Base-by-base conservation (phyloP, 2,113 vertebrate genomes). In the Eudorcas thomsonii region DNA sequence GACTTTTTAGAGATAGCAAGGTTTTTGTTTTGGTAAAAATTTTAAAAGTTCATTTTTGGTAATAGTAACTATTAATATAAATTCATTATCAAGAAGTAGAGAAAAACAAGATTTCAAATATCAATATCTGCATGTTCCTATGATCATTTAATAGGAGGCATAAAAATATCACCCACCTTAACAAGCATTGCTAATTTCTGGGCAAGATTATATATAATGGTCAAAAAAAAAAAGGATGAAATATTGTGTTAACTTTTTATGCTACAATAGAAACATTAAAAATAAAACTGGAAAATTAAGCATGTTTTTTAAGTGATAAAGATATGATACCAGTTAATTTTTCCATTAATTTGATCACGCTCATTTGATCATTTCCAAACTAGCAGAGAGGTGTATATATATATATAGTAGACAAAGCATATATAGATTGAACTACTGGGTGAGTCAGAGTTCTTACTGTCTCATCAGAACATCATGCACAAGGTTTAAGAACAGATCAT, bases 401-500 rank as follows among this genome's bases (percentile, higher is more conserved):
- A 39, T 39, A 80, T 9, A 88, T 43, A 81, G 60, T 50, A 90
- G 59, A 93, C 50, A 95, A 87, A 91, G 48, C 91, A 91, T 19
- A 78, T 14, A 57, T 48, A 95, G 25, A 54, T 94, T 36, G 93
- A 96, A 95, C 84, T 74, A 67, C 45, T 94, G 77, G 39, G 91
- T 95, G 96, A 54, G 77, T 54, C 94, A 48, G 25, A 57, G 28
- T 77, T 96, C 78, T 96, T 90, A 94, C 97, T 97, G 94, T 92
- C 88, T 95, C 89, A 77, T 87, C 78, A 97, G 43, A 9, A 90
- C 88, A 88, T 62, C 86, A 97, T 94, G 97, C 89, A 43, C 26
- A 55, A 94, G 96, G 55, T 95, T 98, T 91, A 96, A 84, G 95
- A 98, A 97, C 92, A 98, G 95, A 98, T 86, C 10, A n/a, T 74